These are phyloP conservation scores for Sebastes taczanowskii DNA, from an alignment of 2,797 vertebrate genomes.

Conservation along the genomic window DNA sequence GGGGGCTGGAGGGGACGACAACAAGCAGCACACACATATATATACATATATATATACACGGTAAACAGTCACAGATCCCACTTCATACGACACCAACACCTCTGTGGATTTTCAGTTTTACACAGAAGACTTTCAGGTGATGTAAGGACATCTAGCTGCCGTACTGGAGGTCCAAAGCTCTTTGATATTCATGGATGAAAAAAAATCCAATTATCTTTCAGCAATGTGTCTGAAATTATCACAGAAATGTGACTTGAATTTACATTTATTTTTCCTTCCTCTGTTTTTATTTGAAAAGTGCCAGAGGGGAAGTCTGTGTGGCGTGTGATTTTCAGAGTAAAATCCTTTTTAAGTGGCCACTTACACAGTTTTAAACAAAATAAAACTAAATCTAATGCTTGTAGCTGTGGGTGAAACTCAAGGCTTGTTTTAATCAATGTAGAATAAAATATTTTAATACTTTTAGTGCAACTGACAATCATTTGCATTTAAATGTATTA, in stretches of 20 bases:
- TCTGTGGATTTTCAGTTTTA: neutral
- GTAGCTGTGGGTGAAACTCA: neutral
- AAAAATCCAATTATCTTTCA: neutral
- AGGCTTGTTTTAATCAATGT: neutral
- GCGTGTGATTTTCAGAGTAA: neutral
- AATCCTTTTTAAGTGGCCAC: neutral
- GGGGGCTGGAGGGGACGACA: conserved; percentile 83
- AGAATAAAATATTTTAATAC: neutral
- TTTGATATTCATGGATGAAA: neutral
- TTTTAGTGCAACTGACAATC: neutral
- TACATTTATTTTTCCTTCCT: neutral
- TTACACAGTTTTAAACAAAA: neutral
- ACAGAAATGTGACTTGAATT: neutral
- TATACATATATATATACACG: neutral
- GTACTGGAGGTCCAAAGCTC: conserved; percentile 37
- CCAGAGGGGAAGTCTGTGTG: neutral
- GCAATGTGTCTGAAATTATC: neutral
- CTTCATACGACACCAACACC: neutral
- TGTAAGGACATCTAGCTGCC: conserved; percentile 7
- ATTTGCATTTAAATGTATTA: neutral
- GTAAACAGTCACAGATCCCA: neutral
- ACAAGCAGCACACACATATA: neutral
- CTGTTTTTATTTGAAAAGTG: neutral
- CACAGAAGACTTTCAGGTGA: neutral
- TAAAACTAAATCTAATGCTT: neutral